Evolutionary conservation across 2,113 vertebrate genomes (phyloP).

Genomic region (Nanorana parkeri): DNA sequence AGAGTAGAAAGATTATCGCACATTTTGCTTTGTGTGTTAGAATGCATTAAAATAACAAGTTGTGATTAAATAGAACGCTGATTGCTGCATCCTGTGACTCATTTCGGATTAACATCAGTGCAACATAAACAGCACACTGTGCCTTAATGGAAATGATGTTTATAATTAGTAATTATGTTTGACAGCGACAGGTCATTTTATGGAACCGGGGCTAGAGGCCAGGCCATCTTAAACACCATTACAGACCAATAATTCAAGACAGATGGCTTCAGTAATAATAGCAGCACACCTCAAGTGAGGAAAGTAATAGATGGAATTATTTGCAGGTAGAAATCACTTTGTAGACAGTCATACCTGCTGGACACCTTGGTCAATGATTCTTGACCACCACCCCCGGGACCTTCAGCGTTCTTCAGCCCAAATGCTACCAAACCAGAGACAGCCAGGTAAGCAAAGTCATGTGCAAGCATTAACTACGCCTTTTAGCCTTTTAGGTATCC

Average conservation of each 20-base stretch:
- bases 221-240: background rate
- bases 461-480: too few species aligned
- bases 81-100: conserved; percentile 22
- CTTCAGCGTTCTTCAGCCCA: too few species aligned
- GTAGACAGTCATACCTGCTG: too few species aligned
- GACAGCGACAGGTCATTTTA: conserved; percentile 30
- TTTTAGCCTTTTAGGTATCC: too few species aligned
- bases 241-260: conserved; percentile 28
- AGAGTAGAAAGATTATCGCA: too few species aligned
- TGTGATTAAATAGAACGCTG: conserved; percentile 7
- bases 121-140: background rate
- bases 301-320: too few species aligned
- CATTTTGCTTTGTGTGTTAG: too few species aligned
- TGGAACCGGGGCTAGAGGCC: background rate
- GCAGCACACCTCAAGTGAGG: background rate
- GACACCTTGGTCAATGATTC: too few species aligned
- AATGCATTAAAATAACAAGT: background rate
- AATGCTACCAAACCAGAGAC: too few species aligned
- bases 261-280: conserved; percentile 22
- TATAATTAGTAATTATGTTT: conserved; percentile 30
- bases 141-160: conserved; percentile 19
- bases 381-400: too few species aligned
- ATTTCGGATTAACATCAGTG: background rate
- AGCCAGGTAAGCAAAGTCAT: too few species aligned
- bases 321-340: too few species aligned